Base-by-base conservation (phyloP, 2,113 vertebrate species). In the Callipepla squamata region DNA sequence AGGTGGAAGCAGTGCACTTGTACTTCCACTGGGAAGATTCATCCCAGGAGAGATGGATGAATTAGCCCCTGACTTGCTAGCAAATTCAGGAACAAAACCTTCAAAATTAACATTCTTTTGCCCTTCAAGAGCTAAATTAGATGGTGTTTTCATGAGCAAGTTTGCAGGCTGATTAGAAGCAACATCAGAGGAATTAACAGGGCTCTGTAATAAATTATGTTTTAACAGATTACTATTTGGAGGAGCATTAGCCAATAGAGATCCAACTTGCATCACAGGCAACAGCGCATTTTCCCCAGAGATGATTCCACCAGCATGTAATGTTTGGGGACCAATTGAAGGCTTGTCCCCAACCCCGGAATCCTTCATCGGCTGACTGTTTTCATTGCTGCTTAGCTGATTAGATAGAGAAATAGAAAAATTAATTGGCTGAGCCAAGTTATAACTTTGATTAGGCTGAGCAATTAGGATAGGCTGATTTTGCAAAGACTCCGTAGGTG, bases 381-480 rank as follows among this genome's bases (percentile, higher is more conserved):
- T 98, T 97, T 97, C 98, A 57, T 70, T 94, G 88, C 92, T 97
- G 97, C 90, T 97, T 87, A 97, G 85, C 84, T 98, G 92, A 95
- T 96, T 97, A 32, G 88, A 80, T 7, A 95, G 89, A 78, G 97
- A 97, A 67, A 94, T 9, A 67, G 97, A 81, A 85, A 97, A 94
- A 74, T 94, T 91, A 94, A 97, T 92, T 32, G 98, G 97, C 78
- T 98, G 97, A 96, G 98, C 97, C 96, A 98, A 96, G 74, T 96
- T 97, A 94, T 98, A 98, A 97, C 97, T 98, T 67, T 98, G 98
- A 94, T 98, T 98, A 32, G 99, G 99, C 30, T 98, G 99, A 68
- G 99, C 98, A 82, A 99, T 98, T 96, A 99, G 80, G 91, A 99
- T 96, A 3, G 98, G 98, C 19, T 98, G 99, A 92, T 98, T 97